phyloP scores from a whole-genome alignment of 2,113 vertebrate genomes.

The Brienomyrus brachyistius region DNA sequence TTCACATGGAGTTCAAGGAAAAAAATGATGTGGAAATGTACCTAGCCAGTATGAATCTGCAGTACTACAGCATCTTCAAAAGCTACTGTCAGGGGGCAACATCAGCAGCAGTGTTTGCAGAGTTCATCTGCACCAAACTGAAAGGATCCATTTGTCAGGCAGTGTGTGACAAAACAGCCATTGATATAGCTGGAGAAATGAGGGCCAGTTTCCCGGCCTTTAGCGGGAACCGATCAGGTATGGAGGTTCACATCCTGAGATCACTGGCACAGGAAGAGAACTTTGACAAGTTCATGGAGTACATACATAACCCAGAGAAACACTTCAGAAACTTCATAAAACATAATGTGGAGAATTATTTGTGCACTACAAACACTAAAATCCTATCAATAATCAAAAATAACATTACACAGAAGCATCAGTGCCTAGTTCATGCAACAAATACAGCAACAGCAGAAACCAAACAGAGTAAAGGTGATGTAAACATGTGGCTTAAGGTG shows the following conservation, averaged over 20 bases:
- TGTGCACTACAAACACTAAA: conserved; percentile 1
- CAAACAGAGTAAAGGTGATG: background rate
- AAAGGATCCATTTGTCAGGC: conserved; percentile 31
- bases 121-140: conserved; percentile 57
- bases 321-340: conserved; percentile 48
- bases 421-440: conserved; percentile 31
- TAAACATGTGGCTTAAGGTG: conserved; percentile 23
- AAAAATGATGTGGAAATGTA: conserved; percentile 45
- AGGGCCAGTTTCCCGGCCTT: conserved; percentile 42
- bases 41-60: conserved; percentile 45
- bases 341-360: conserved; percentile 32
- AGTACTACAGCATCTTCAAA: conserved; percentile 54
- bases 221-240: conserved; percentile 47
- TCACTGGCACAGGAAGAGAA: conserved; percentile 56
- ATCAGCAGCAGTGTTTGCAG: conserved; percentile 47
- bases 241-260: conserved; percentile 61
- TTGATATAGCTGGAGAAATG: conserved; percentile 48
- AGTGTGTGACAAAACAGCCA: conserved; percentile 35
- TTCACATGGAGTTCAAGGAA: conserved; percentile 40
- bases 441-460: conserved; percentile 13
- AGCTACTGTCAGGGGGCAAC: conserved; percentile 51
- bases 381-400: conserved; percentile 18
- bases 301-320: conserved; percentile 27
- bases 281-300: conserved; percentile 50
- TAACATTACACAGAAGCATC: conserved; percentile 8